phyloP scores from a whole-genome alignment of 2,113 vertebrate species.

The Phoxinus phoxinus region DNA sequence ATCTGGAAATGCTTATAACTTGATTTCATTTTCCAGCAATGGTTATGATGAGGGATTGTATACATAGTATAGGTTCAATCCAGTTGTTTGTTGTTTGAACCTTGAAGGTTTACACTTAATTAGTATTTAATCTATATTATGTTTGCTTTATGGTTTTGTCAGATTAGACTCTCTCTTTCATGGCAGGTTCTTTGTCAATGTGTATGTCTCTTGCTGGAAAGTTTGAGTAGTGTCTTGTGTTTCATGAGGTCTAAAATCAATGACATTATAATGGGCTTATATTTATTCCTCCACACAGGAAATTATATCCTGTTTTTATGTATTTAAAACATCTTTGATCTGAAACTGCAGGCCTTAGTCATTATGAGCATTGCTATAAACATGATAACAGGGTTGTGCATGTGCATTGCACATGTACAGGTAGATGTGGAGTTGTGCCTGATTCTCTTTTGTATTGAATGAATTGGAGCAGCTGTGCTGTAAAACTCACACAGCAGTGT shows the following conservation, averaged over 20 bases:
- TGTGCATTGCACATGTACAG: conserved; percentile 28
- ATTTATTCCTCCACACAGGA: conserved; percentile 25
- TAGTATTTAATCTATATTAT: conserved; percentile 27
- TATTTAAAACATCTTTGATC: conserved; percentile 35
- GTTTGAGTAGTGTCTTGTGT: conserved; percentile 4
- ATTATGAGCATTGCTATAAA: not conserved
- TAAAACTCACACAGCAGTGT: conserved; percentile 13
- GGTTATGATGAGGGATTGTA: conserved; percentile 27
- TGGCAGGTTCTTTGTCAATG: not conserved
- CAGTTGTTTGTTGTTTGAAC: conserved; percentile 18
- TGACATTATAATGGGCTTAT: conserved; percentile 33
- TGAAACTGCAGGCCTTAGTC: conserved; percentile 1
- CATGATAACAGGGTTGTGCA: conserved; percentile 23
- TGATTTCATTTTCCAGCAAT: conserved; percentile 36
- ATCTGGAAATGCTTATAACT: conserved; percentile 47
- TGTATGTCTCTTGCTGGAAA: not conserved
- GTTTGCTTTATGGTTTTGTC: conserved; percentile 33
- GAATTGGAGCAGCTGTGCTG: conserved; percentile 9
- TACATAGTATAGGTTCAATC: conserved; percentile 10
- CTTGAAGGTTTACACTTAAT: conserved; percentile 9
- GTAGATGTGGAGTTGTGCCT: conserved; percentile 24
- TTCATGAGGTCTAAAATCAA: conserved; percentile 30
- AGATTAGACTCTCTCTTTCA: conserved; percentile 24
- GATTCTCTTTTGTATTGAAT: conserved; percentile 22
- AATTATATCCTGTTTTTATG: conserved; percentile 25